phyloP scores from a whole-genome alignment of 2,113 vertebrate species.

The Phylloscopus trochiloides region DNA sequence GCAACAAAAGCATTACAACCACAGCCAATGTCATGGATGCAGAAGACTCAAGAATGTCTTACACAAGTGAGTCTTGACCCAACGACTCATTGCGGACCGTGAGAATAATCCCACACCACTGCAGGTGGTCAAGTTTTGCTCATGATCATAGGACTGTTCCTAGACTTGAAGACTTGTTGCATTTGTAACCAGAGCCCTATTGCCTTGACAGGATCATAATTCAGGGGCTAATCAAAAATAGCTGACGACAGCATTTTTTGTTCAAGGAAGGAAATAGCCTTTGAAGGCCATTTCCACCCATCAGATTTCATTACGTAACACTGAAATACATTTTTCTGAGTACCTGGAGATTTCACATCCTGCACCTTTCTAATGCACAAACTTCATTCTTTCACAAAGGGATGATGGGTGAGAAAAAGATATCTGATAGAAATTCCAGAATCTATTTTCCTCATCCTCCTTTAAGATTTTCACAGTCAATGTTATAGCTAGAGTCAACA shows the following conservation, averaged over 20 bases:
- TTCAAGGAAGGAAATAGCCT: slow-evolving; percentile 1
- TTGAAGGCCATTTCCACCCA: slow-evolving; percentile 1
- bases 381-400: neutral
- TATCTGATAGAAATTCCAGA: neutral
- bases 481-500: neutral
- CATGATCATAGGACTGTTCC: neutral
- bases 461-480: neutral
- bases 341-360: neutral
- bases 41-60: neutral
- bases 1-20: neutral
- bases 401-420: neutral
- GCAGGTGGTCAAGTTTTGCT: neutral
- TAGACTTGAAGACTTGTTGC: neutral
- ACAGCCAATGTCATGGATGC: neutral
- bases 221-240: slow-evolving; percentile 19
- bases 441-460: neutral
- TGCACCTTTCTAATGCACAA: neutral
- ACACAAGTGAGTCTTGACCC: neutral
- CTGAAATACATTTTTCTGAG: neutral
- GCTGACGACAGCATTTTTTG: neutral
- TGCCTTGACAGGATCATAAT: neutral
- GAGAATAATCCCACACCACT: neutral
- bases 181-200: neutral
- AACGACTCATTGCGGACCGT: neutral
- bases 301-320: neutral